A percentile compares a stretch with the other conserved stretches of the same genome.
Conservation (phyloP, 2,888 invertebrate species). For the Aromia moschata region DNA sequence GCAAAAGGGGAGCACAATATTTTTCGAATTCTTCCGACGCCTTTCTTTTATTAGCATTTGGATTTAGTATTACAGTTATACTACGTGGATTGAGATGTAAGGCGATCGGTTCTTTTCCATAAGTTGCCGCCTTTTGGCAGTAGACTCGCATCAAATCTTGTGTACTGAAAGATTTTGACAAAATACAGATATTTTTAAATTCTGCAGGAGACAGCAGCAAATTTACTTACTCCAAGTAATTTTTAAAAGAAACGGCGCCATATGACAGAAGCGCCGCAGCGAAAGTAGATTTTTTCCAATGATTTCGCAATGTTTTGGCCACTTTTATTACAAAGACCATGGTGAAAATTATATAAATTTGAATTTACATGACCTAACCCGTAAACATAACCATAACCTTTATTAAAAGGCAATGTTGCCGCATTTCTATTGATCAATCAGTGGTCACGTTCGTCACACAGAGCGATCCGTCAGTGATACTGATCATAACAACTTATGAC, state of each 20-base stretch:
- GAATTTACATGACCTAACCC: background rate
- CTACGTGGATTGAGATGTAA: constrained; percentile 72
- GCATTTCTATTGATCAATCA: too few species aligned
- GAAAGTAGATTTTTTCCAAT: constrained; percentile 91
- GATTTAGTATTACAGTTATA: constrained; percentile 89
- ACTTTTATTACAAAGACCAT: constrained; percentile 71
- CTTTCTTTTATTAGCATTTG: constrained; percentile 84
- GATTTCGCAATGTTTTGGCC: constrained; percentile 75
- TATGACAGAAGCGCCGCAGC: constrained; percentile 74
- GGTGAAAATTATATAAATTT: background rate
- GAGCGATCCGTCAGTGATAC: too few species aligned
- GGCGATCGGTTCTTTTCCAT: constrained; percentile 73
- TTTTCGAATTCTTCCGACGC: constrained; percentile 80
- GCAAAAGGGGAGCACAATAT: constrained; percentile 92
- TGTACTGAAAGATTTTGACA: constrained; percentile 69
- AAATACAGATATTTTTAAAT: too few species aligned
- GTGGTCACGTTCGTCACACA: too few species aligned
- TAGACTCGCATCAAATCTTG: constrained; percentile 80
- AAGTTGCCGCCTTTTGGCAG: constrained; percentile 78
- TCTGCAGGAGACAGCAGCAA: background rate
- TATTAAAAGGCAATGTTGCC: background rate
- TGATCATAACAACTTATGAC: too few species aligned
- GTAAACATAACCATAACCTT: background rate
- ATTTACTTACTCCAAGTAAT: constrained; percentile 74
- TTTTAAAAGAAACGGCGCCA: constrained; percentile 74